Conservation (phyloP, 1,140 invertebrate species). For the Anoplolepis gracilipes region DNA sequence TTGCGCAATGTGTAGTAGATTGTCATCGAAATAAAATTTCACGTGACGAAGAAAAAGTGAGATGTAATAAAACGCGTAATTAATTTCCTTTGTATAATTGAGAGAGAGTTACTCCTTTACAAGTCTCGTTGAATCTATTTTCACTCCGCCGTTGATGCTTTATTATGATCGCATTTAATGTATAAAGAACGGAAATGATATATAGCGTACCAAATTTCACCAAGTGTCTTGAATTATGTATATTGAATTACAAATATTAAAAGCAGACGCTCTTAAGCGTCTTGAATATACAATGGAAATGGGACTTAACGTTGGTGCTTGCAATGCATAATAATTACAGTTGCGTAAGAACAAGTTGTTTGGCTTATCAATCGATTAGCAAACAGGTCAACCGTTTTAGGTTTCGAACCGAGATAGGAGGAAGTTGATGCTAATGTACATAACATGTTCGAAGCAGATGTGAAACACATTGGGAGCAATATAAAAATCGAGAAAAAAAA, state of each 20-base stretch:
- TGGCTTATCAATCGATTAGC: constrained; percentile 37
- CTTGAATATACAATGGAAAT: neutral
- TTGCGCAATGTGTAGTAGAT: constrained; percentile 45
- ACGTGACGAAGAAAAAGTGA: neutral
- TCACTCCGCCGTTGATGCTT: neutral
- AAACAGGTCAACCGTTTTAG: constrained; percentile 30
- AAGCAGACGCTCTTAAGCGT: neutral
- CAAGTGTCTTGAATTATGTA: constrained; percentile 2
- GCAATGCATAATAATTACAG: constrained; percentile 28
- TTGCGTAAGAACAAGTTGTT: constrained; percentile 25
- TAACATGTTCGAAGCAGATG: neutral
- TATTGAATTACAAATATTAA: neutral
- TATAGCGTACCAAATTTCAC: neutral
- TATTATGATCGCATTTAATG: neutral
- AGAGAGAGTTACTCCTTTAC: neutral
- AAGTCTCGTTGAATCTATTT: neutral
- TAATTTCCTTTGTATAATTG: constrained; percentile 1
- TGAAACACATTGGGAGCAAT: neutral
- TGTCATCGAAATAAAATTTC: constrained; percentile 42
- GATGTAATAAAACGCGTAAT: neutral
- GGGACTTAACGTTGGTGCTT: neutral
- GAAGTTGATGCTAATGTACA: neutral
- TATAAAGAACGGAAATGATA: neutral
- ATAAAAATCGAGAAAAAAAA: neutral
- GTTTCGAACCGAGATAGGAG: neutral